These are phyloP conservation scores for Choristoneura fumiferana DNA, from an alignment of 1,140 invertebrate species.

Conservation along the genomic window DNA sequence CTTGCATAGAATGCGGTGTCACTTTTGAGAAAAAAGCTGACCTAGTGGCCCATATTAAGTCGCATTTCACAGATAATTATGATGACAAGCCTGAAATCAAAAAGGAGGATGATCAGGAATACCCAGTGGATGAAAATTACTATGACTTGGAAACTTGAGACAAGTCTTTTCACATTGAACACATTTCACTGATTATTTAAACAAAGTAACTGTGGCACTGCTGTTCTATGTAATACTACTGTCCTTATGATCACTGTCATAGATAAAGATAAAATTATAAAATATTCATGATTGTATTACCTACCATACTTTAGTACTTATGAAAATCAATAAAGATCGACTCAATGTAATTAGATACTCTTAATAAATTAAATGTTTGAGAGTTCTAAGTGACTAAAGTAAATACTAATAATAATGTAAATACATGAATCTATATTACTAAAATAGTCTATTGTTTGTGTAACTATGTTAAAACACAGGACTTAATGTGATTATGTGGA, in stretches of 20 bases:
- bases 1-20: conserved; percentile 79
- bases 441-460: no score
- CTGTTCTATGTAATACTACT: neutral
- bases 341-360: neutral
- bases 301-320: neutral
- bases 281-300: neutral
- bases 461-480: no score
- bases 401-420: neutral
- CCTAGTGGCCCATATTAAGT: conserved; percentile 79
- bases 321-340: conserved; percentile 9
- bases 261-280: neutral
- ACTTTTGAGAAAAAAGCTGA: conserved; percentile 78
- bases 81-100: conserved; percentile 67
- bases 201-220: neutral
- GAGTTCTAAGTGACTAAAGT: conserved; percentile 10
- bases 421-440: no score
- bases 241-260: no score
- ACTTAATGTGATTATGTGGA: no score
- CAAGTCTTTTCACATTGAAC: conserved; percentile 23
- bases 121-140: conserved; percentile 58
- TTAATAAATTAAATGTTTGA: conserved; percentile 1
- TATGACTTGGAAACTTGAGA: conserved; percentile 69
- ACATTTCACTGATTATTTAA: conserved; percentile 25
- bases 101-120: conserved; percentile 60
- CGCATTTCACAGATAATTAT: conserved; percentile 74